Base-by-base conservation (phyloP, 2,113 vertebrate genomes). In the Rhizomys pruinosus region DNA sequence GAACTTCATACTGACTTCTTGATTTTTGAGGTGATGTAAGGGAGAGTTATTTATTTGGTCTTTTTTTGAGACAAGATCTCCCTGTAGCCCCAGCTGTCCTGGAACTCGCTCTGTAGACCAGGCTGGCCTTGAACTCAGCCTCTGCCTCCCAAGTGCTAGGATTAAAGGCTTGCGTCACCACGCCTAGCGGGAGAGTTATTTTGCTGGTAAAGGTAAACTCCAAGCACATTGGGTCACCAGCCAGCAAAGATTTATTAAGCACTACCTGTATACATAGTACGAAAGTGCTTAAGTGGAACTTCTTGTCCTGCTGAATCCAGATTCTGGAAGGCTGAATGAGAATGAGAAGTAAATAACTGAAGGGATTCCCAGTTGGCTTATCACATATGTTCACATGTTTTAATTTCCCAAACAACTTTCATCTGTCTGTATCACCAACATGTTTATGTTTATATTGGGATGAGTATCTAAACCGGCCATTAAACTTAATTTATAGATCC, bases 351-450 rank as follows among this genome's bases (percentile, higher is more conserved):
- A 39, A 74, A 81, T 3, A 90, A 52, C 1, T 32, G 4, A 57
- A 92, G 37, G 84, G 93, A 91, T 1, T 66, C 29, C 44, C n/a
- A 29, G 15, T 0, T 57, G 73, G 34, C 42, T 79, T 55, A 52
- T 34, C 27, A 52, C 27, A 2, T 57, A 79, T 84, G 27, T 69
- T 57, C 47, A 78, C 5, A n/a, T n/a, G 19, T 81, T 92, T 94
- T 73, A 74, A 91, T 80, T 66, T 44, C 39, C 42, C 44, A 90
- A 89, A 76, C 25, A 89, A 86, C 42, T 92, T 79, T 61, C 66
- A 76, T 29, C 57, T 44, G 47, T n/a, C 52, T 73, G 22, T 27
- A 42, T 11, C 55, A 69, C 52, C 32, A 90, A 29, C 25, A 66
- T 9, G 11, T 71, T 73, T 85, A 17, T 42, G 7, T 68, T 77